These are phyloP conservation scores for Saturnia pavonia DNA, from an alignment of 2,888 invertebrate species.

Conservation along the genomic window DNA sequence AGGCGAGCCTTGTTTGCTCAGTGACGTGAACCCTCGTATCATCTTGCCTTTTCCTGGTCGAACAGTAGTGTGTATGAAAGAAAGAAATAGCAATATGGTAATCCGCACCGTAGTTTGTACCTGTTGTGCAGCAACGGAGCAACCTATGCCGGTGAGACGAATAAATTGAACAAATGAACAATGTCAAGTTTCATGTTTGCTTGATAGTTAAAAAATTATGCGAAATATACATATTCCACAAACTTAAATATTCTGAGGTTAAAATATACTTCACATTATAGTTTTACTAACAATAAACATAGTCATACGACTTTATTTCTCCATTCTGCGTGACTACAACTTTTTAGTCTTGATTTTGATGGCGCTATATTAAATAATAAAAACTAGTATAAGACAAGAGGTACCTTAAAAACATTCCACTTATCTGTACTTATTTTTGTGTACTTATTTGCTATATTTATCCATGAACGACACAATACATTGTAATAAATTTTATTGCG, in stretches of 20 bases:
- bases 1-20: conserved; percentile 78
- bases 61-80: conserved; percentile 23
- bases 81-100: conserved; percentile 48
- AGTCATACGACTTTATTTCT: not conserved
- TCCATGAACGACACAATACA: not conserved
- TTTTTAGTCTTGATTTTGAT: not conserved
- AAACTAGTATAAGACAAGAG: not conserved
- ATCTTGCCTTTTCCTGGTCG: conserved; percentile 47
- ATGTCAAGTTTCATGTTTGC: conserved; percentile 69
- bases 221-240: conserved; percentile 51
- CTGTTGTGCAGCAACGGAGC: conserved; percentile 77
- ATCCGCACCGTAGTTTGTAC: conserved; percentile 48
- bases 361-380: not conserved
- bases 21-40: conserved; percentile 60
- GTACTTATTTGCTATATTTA: not conserved
- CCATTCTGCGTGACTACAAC: not conserved
- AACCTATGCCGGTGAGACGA: conserved; percentile 60
- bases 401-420: not conserved
- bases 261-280: not conserved
- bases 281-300: not conserved
- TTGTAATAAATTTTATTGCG: not conserved
- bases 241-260: conserved; percentile 24
- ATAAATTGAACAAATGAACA: conserved; percentile 65
- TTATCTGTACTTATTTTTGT: not conserved
- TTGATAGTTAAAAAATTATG: conserved; percentile 58